These are phyloP conservation scores for Drosophila trichaetosa DNA, from an alignment of 2,888 invertebrate genomes.

Conservation along the genomic window DNA sequence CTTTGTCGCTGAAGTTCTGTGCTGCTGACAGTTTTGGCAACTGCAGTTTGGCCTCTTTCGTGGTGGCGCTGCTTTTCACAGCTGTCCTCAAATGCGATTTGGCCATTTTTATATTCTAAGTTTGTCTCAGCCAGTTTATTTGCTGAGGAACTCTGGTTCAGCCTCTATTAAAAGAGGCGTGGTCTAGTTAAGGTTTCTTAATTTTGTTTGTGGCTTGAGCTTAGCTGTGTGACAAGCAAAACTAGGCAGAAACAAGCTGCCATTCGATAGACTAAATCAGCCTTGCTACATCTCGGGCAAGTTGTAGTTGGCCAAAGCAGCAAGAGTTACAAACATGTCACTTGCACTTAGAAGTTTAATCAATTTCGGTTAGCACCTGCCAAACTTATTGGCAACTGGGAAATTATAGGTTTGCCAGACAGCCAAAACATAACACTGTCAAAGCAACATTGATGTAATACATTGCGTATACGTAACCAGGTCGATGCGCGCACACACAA, in stretches of 20 bases:
- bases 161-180: constrained; percentile 29
- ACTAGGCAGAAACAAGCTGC: constrained; percentile 36
- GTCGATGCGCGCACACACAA: not conserved
- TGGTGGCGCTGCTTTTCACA: constrained; percentile 5
- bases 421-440: not conserved
- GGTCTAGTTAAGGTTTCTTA: constrained; percentile 68
- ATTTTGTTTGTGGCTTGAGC: constrained; percentile 13
- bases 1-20: constrained; percentile 78
- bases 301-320: not conserved
- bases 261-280: constrained; percentile 18
- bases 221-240: constrained; percentile 32
- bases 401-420: constrained; percentile 43
- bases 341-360: constrained; percentile 75
- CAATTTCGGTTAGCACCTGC: constrained; percentile 67
- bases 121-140: constrained; percentile 39
- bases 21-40: constrained; percentile 72
- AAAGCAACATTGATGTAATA: not conserved
- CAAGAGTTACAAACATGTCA: constrained; percentile 61
- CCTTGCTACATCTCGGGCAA: constrained; percentile 30
- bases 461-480: constrained; percentile 21
- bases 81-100: constrained; percentile 50
- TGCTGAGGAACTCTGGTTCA: constrained; percentile 21
- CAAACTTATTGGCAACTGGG: constrained; percentile 44
- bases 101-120: constrained; percentile 58
- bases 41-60: constrained; percentile 62